phyloP scores from a whole-genome alignment of 2,113 vertebrate species.

The Myiopsitta monachus region DNA sequence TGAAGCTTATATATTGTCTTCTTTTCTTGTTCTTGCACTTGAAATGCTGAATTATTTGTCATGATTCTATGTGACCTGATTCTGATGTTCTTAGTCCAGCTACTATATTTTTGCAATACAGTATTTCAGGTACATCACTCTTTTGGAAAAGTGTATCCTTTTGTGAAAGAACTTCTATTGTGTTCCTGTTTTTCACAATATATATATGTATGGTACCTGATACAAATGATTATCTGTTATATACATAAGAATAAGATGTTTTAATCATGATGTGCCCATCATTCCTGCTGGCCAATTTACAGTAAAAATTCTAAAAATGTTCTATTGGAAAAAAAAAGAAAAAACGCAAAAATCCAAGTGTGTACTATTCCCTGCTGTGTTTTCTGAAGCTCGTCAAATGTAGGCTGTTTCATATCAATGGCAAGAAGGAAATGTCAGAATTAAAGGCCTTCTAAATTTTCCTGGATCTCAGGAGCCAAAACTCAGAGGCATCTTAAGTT shows the following conservation, averaged over 20 bases:
- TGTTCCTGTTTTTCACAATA: slow-evolving; percentile 59
- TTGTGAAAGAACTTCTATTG: slow-evolving; percentile 45
- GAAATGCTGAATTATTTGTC: slow-evolving; percentile 31
- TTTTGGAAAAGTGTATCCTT: slow-evolving; percentile 52
- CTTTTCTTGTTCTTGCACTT: slow-evolving; percentile 31
- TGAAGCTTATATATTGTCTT: slow-evolving; percentile 39
- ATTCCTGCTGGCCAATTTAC: slow-evolving; percentile 16
- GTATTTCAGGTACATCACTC: slow-evolving; percentile 23
- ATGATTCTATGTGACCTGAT: slow-evolving; percentile 37
- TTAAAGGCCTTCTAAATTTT: slow-evolving; percentile 20
- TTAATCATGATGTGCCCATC: slow-evolving; percentile 51
- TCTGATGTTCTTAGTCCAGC: slow-evolving; percentile 44
- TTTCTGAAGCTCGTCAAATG: background rate
- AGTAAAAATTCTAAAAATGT: background rate
- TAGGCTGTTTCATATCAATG: slow-evolving; percentile 11
- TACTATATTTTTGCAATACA: slow-evolving; percentile 37
- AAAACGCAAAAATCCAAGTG: slow-evolving; percentile 19
- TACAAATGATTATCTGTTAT: slow-evolving; percentile 38
- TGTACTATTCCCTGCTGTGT: slow-evolving; percentile 17
- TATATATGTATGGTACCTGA: slow-evolving; percentile 32
- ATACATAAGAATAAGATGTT: slow-evolving; percentile 60
- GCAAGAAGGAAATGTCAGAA: slow-evolving; percentile 40
- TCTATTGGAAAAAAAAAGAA: background rate
- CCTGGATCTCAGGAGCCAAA: background rate
- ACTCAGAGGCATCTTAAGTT: background rate